Evolutionary conservation across 2,888 invertebrate genomes (phyloP).

Genomic region (Philopedon plagiatum): DNA sequence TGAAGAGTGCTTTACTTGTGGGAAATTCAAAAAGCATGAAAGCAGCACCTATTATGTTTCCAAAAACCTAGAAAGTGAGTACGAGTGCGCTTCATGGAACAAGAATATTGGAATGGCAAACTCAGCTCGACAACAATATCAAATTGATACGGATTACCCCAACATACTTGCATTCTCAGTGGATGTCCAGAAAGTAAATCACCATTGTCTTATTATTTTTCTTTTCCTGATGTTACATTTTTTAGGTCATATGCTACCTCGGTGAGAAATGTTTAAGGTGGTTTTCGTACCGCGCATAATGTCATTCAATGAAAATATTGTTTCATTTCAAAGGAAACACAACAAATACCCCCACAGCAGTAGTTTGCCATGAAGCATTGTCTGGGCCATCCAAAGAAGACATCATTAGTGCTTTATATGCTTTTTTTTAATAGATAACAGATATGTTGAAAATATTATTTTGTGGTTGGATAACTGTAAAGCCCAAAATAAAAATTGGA

Average conservation of each 20-base stretch:
- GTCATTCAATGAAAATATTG: conserved; percentile 45
- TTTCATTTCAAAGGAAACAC: conserved; percentile 29
- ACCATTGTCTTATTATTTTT: no score
- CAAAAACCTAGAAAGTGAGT: no score
- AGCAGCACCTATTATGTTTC: no score
- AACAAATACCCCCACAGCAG: conserved; percentile 37
- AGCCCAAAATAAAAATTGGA: background rate
- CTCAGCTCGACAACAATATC: no score
- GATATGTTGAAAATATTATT: conserved; percentile 24
- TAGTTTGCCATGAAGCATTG: conserved; percentile 58
- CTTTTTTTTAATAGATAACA: conserved; percentile 22
- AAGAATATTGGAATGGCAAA: no score
- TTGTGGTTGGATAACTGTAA: conserved; percentile 34
- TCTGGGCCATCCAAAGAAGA: conserved; percentile 53
- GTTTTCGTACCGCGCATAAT: conserved; percentile 41
- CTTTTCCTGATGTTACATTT: no score
- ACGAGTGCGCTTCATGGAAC: no score
- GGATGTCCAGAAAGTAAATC: no score
- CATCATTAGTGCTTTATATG: conserved; percentile 30
- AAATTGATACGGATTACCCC: no score
- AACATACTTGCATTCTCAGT: no score
- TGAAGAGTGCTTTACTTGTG: no score
- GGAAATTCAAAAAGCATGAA: no score
- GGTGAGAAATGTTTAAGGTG: conserved; percentile 43
- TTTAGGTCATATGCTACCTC: conserved; percentile 45